Evolutionary conservation across 2,888 invertebrate genomes (phyloP).

Genomic region (Tubulanus polymorphus): DNA sequence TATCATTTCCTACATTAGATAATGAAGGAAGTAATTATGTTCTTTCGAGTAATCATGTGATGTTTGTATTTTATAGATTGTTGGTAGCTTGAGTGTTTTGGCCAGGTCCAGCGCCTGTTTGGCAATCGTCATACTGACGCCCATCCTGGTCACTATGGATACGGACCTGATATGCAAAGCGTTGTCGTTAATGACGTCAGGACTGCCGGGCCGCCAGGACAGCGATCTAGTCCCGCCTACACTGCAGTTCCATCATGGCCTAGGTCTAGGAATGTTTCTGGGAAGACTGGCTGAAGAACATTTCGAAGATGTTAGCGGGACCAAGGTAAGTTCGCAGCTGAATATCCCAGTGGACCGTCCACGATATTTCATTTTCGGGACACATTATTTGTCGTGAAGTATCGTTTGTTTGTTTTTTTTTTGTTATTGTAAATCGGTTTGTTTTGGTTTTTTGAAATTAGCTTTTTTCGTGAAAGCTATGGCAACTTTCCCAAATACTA

Average conservation of each 20-base stretch:
- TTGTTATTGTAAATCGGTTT: too few species aligned
- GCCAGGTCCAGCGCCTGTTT: constrained; percentile 33
- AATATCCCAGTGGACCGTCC: too few species aligned
- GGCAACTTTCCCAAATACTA: too few species aligned
- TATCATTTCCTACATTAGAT: too few species aligned
- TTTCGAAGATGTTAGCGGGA: constrained; percentile 34
- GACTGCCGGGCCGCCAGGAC: constrained; percentile 32
- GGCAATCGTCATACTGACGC: constrained; percentile 31
- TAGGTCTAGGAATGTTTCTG: constrained; percentile 34
- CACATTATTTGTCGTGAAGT: neutral
- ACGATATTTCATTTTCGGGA: neutral
- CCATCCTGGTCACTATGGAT: constrained; percentile 26
- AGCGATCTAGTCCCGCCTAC: constrained; percentile 28
- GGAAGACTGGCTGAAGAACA: constrained; percentile 34
- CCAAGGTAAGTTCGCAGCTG: constrained; percentile 33
- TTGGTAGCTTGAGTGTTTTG: too few species aligned
- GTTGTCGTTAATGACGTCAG: constrained; percentile 22
- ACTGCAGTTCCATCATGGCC: constrained; percentile 28
- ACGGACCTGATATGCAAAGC: constrained; percentile 26
- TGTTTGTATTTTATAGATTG: too few species aligned
- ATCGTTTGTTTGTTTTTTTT: too few species aligned
- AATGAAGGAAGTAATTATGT: too few species aligned
- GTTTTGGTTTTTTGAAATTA: neutral
- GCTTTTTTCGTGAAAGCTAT: too few species aligned
- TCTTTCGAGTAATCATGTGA: too few species aligned